A percentile compares a stretch with the other conserved stretches of the same genome.
phyloP scores from a whole-genome alignment of 2,113 vertebrate species.

The Atractosteus spatula region DNA sequence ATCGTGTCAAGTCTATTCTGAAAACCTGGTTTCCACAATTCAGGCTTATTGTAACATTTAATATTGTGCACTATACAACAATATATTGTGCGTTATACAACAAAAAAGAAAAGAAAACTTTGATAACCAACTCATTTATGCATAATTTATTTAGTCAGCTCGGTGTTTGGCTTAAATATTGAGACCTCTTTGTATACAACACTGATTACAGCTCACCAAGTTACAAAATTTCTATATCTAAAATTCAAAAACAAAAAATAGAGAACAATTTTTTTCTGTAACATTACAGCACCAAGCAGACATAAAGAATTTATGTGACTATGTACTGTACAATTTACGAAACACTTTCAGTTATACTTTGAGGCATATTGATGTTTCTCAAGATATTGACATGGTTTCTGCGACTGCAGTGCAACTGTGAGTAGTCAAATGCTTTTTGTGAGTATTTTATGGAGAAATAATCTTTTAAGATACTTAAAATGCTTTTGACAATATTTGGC shows the following conservation, averaged over 20 bases:
- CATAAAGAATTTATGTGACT: conserved; percentile 15
- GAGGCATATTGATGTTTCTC: neutral
- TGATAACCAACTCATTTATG: conserved; percentile 5
- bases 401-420: conserved; percentile 6
- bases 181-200: conserved; percentile 27
- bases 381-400: neutral
- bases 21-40: no score
- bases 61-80: neutral
- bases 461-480: neutral
- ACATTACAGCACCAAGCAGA: conserved; percentile 33
- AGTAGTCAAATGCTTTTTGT: neutral
- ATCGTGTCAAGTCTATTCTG: no score
- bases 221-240: conserved; percentile 31
- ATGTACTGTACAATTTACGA: conserved; percentile 18
- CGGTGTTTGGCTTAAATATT: conserved; percentile 19
- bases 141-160: conserved; percentile 20
- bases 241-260: conserved; percentile 31
- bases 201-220: conserved; percentile 30
- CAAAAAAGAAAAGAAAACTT: neutral
- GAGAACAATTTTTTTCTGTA: conserved; percentile 25
- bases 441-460: neutral
- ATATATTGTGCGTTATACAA: no score
- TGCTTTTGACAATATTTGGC: neutral
- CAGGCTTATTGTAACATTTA: neutral
- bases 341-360: neutral